Base-by-base conservation (phyloP, 2,113 vertebrate genomes). In the Dascyllus trimaculatus region DNA sequence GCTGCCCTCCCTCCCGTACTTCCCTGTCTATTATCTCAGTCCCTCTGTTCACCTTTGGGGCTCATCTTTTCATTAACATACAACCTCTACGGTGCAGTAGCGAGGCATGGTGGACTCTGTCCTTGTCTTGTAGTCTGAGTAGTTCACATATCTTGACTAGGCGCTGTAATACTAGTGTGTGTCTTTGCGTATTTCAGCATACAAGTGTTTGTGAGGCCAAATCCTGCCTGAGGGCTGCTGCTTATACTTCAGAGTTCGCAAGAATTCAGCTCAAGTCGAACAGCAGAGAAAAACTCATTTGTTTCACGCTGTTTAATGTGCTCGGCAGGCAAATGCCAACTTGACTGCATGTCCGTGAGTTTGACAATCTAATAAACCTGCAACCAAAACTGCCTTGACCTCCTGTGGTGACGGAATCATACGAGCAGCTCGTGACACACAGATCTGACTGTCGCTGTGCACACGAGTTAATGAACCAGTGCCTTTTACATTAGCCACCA, bases 271-370 rank as follows among this genome's bases (percentile, higher is more conserved):
- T 88, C 26, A 24, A 76, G 75, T 81, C 73, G 48, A 67, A 80
- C 32, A 48, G 52, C 35, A 14, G 40, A 71, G 73, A 69, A 63
- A 74, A 81, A 63, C 68, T 71, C 26, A 88, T 89, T 77, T 84
- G 78, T 72, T 78, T 81, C 83, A 76, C 1, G 74, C 88, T 81
- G 88, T 60, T 90, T 85, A 80, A 86, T 75, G 68, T 48, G 19
- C 78, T 73, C 59, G 4, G 80, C 60, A 68, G 49, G 75, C 79
- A 51, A 80, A 88, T 26, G 80, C 51, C 53, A 65, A 71, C 35
- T 46, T 21, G 51, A 58, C 57, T 58, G 66, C 51, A 7, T 43
- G 38, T 32, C 48, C 17, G 19, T 8, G 10, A 58, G 24, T 69
- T 32, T 65, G 79, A 69, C 64, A 66, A 70, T 63, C 35, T 52